phyloP scores from a whole-genome alignment of 2,797 vertebrate species.

The Centroberyx gerrardi region DNA sequence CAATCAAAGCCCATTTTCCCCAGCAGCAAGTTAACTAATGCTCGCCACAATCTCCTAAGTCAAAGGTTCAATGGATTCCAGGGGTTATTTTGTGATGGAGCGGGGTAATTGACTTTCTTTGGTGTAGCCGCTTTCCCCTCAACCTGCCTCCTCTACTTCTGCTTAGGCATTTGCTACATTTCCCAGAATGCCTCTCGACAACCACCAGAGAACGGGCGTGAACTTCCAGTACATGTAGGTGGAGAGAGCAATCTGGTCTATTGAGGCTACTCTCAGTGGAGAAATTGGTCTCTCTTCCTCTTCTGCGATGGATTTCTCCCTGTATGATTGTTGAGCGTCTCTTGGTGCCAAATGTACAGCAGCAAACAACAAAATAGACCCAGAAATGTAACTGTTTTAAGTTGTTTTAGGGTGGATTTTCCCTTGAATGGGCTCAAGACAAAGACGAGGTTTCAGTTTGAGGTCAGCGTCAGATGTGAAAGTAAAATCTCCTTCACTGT shows the following conservation, averaged over 20 bases:
- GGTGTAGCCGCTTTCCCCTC: too few relatives aligned
- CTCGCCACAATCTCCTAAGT: conserved; percentile 52
- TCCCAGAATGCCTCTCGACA: neutral
- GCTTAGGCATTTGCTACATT: too few relatives aligned
- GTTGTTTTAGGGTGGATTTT: too few relatives aligned
- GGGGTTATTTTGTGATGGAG: conserved; percentile 41
- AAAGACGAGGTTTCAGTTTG: conserved; percentile 15
- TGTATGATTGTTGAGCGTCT: too few relatives aligned
- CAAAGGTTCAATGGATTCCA: conserved; percentile 56
- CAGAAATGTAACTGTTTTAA: too few relatives aligned
- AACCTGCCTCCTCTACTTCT: too few relatives aligned
- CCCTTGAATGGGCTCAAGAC: conserved; percentile 25
- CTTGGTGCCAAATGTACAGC: too few relatives aligned
- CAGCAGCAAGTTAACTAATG: conserved; percentile 76
- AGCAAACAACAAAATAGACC: too few relatives aligned
- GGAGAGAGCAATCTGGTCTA: neutral
- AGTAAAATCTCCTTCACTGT: conserved; percentile 14
- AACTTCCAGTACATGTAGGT: conserved; percentile 13
- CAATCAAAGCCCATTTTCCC: conserved; percentile 76
- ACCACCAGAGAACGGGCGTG: neutral
- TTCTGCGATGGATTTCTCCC: too few relatives aligned
- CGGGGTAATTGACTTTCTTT: conserved; percentile 22
- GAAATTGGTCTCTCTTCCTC: neutral
- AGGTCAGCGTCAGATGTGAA: conserved; percentile 10
- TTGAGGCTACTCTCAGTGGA: too few relatives aligned